These are phyloP conservation scores for Diaprepes abbreviatus DNA, from an alignment of 2,888 invertebrate species.

Conservation along the genomic window DNA sequence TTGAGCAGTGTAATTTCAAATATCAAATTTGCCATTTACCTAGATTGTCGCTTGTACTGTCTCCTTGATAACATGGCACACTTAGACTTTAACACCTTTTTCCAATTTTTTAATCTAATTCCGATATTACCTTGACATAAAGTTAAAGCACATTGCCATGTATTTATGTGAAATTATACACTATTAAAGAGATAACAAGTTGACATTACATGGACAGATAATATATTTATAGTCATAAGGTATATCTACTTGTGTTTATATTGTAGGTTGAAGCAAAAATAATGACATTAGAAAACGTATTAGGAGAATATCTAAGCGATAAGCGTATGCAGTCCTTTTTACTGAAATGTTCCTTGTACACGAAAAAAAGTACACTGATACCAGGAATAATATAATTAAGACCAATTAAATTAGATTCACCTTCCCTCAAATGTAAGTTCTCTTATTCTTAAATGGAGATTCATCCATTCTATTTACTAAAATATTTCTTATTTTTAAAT, in stretches of 20 bases:
- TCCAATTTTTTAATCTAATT: constrained; percentile 9
- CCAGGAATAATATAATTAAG: too few relatives aligned
- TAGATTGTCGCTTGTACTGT: background rate
- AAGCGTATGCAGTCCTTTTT: too few relatives aligned
- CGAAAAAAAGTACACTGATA: too few relatives aligned
- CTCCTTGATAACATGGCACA: background rate
- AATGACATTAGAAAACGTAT: too few relatives aligned
- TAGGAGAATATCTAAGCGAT: too few relatives aligned
- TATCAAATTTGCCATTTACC: background rate
- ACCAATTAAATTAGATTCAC: too few relatives aligned
- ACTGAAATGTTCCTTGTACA: too few relatives aligned
- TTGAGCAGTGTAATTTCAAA: background rate
- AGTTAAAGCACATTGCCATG: constrained; percentile 25
- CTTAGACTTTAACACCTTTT: background rate
- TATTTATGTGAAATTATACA: constrained; percentile 18
- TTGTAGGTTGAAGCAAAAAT: too few relatives aligned
- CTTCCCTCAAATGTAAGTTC: too few relatives aligned
- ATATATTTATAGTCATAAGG: constrained; percentile 1
- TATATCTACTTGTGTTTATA: background rate
- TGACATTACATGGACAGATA: constrained; percentile 4
- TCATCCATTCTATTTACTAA: too few relatives aligned
- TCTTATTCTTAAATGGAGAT: too few relatives aligned
- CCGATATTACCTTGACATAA: constrained; percentile 23
- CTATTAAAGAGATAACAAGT: constrained; percentile 4
- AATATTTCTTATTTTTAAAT: too few relatives aligned